Evolutionary conservation across 2,113 vertebrate species (phyloP).

Genomic region (Crotalus helleri): DNA sequence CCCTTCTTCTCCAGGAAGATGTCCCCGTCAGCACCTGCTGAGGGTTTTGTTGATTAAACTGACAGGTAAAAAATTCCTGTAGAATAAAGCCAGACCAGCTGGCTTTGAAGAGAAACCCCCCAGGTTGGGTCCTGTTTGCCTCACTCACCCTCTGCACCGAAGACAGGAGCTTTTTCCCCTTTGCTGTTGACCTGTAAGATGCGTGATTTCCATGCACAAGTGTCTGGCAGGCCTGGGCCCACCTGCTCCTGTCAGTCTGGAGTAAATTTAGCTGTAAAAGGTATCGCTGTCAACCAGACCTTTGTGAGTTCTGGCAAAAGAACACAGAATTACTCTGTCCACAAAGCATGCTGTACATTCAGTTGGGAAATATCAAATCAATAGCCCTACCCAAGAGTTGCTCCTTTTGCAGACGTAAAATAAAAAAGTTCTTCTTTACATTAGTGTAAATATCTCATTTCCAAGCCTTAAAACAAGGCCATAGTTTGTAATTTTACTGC

Average conservation of each 20-base stretch:
- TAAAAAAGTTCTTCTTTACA: constrained; percentile 56
- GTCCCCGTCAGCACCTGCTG: constrained; percentile 92
- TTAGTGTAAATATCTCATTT: constrained; percentile 64
- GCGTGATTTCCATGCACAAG: constrained; percentile 77
- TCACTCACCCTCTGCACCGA: constrained; percentile 83
- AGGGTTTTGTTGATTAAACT: constrained; percentile 81
- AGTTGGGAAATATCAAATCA: constrained; percentile 74
- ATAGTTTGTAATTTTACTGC: constrained; percentile 68
- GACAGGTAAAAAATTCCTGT: constrained; percentile 78
- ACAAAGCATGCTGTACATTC: constrained; percentile 69
- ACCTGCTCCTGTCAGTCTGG: constrained; percentile 90
- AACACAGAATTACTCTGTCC: constrained; percentile 68
- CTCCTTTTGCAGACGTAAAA: constrained; percentile 51
- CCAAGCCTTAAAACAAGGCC: constrained; percentile 64
- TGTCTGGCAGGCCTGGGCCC: constrained; percentile 81
- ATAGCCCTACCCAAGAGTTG: constrained; percentile 60
- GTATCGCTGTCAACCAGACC: constrained; percentile 91
- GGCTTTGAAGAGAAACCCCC: constrained; percentile 98
- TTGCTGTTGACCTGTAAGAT: constrained; percentile 79
- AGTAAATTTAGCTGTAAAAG: constrained; percentile 94
- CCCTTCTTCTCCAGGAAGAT: constrained; percentile 94
- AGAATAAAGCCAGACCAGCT: constrained; percentile 99
- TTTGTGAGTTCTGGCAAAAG: constrained; percentile 85
- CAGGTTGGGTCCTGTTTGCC: constrained; percentile 86
- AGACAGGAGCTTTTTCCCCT: constrained; percentile 78